Evolutionary conservation across 2,888 invertebrate genomes (phyloP), one percentile per base, ranked within the genome.

Genomic region (Drosophila fulvimacula): DNA sequence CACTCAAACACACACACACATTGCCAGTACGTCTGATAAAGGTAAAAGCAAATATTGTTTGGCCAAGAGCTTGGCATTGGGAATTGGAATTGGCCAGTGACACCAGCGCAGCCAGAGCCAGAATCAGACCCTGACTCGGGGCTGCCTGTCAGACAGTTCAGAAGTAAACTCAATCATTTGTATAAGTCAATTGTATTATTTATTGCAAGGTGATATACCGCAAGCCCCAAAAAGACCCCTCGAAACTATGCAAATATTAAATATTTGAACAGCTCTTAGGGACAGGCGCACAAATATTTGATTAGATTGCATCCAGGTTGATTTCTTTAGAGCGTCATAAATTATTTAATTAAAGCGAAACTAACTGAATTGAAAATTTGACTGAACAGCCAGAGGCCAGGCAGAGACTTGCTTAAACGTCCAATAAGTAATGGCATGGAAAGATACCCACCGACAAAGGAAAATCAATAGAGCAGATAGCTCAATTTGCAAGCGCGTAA

Each of bases 201-300:
- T 60, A 73, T 56, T 36, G 61, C 58, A 39, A 76, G 57, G 57
- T 59, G 66, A 62, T 62, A 72, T 62, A 30, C 27, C 58, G 17
- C 39, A 60, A 68, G 15, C 36, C 46, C 11, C 46, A 10, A 30
- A 36, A 58, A 59, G 59, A 21, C 21, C 44, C 62, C 62, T 48
- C 13, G 34, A 36, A 58, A 57, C 38, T 51, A 57, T 49, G 44
- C 60, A 77, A 66, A 64, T 63, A 63, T 53, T 58, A 6, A 51
- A 68, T 75, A 60, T 74, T 75, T 74, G 53, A 52, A 60, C 46
- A 75, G 77, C 73, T 62, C 73, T 60, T n/a, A 11, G 39, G 17
- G 11, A 21, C 39, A 66, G 36, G 21, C 36, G 21, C n/a, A 46
- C 56, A 38, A 48, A 44, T 39, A 38, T 66, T 48, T 66, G 39